Conservation (phyloP, 1,140 invertebrate species). For the Caenorhabditis tropicalis region DNA sequence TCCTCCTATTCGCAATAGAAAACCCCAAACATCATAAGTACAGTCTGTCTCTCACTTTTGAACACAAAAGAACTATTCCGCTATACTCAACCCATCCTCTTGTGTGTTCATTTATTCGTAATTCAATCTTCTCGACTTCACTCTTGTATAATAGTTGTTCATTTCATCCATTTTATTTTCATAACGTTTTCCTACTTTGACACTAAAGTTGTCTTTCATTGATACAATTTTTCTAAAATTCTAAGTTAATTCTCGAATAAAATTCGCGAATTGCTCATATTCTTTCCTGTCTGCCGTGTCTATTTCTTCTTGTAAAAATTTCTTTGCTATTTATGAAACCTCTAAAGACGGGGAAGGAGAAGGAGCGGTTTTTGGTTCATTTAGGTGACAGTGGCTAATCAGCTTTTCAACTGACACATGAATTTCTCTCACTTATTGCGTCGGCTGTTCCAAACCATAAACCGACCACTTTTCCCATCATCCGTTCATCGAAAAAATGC, state of each 20-base stretch:
- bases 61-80: constrained; percentile 34
- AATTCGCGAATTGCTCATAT: neutral
- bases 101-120: constrained; percentile 36
- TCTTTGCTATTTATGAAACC: neutral
- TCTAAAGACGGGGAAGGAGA: neutral
- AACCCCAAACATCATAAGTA: neutral
- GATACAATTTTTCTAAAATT: too few relatives aligned
- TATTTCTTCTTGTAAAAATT: neutral
- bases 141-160: neutral
- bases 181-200: neutral
- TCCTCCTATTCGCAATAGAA: neutral
- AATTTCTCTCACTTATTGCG: neutral
- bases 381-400: constrained; percentile 43
- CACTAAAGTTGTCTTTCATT: too few relatives aligned
- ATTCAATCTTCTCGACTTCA: constrained; percentile 31
- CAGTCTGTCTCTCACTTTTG: constrained; percentile 1
- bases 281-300: neutral
- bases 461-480: constrained; percentile 14
- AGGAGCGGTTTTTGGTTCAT: constrained; percentile 12
- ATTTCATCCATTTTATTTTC: neutral
- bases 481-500: neutral
- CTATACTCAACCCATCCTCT: neutral
- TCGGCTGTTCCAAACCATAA: constrained; percentile 38
- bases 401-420: constrained; percentile 4
- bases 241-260: too few relatives aligned